phyloP scores from a whole-genome alignment of 2,797 vertebrate species.

The Urocyon cinereoargenteus region DNA sequence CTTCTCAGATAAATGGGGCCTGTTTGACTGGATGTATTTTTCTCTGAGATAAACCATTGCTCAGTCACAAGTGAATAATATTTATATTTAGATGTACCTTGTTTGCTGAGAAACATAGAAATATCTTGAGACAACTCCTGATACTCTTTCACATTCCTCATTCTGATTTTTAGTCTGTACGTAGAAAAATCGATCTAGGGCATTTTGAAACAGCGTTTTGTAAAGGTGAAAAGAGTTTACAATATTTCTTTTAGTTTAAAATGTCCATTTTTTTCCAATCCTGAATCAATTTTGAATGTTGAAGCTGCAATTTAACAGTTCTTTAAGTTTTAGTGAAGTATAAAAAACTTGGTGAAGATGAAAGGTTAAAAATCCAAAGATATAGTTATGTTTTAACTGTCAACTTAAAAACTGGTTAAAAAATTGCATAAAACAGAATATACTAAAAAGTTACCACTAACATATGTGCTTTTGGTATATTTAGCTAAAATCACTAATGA shows the following conservation, averaged over 20 bases:
- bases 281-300: not conserved
- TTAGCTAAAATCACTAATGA: constrained; percentile 53
- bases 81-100: constrained; percentile 24
- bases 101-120: not conserved
- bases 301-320: not conserved
- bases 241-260: constrained; percentile 43
- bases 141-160: not conserved
- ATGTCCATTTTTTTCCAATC: constrained; percentile 27
- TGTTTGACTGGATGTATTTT: constrained; percentile 43
- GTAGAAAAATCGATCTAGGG: constrained; percentile 13
- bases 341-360: not conserved
- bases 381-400: not conserved
- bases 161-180: constrained; percentile 25
- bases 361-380: not conserved
- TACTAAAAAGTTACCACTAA: not conserved
- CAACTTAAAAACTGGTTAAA: not conserved
- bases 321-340: not conserved
- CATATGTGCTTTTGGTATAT: constrained; percentile 44
- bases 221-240: not conserved
- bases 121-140: not conserved
- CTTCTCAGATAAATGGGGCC: not conserved
- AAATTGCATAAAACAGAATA: not conserved
- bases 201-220: not conserved
- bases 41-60: not conserved
- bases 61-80: not conserved